phyloP scores from a whole-genome alignment of 1,140 invertebrate species.

The Acromyrmex echinatior region DNA sequence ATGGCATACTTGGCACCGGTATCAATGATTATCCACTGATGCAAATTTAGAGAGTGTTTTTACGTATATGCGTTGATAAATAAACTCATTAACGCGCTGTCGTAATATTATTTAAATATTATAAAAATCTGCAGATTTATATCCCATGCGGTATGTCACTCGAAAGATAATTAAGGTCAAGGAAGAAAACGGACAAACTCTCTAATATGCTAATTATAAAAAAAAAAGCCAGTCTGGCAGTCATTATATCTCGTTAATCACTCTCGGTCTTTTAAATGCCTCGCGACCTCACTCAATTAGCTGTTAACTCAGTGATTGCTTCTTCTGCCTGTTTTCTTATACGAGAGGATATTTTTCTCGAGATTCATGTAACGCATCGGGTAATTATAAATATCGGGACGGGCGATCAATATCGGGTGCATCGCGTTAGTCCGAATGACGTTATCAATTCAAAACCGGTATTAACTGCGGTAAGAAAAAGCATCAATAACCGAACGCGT shows the following conservation, averaged over 20 bases:
- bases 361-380: constrained; percentile 6
- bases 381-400: constrained; percentile 60
- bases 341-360: constrained; percentile 28
- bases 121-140: constrained; percentile 3
- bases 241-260: constrained; percentile 61
- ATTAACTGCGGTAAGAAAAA: constrained; percentile 69
- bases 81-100: neutral
- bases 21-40: too few species aligned
- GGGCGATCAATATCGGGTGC: constrained; percentile 53
- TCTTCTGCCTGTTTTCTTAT: constrained; percentile 36
- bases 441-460: constrained; percentile 66
- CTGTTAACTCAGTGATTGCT: constrained; percentile 59
- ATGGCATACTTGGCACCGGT: too few species aligned
- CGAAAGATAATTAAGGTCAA: constrained; percentile 47
- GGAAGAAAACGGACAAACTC: constrained; percentile 47
- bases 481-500: constrained; percentile 70
- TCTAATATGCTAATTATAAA: constrained; percentile 61
- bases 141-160: neutral
- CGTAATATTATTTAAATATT: constrained; percentile 5
- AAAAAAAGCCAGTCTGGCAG: neutral
- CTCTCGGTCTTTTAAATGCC: constrained; percentile 49
- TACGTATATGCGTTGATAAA: neutral
- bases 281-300: constrained; percentile 59
- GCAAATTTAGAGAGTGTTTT: neutral
- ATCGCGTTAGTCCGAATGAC: constrained; percentile 55